These are phyloP conservation scores for Hippocampus mohnikei DNA, from an alignment of 2,113 vertebrate species.

Conservation along the genomic window DNA sequence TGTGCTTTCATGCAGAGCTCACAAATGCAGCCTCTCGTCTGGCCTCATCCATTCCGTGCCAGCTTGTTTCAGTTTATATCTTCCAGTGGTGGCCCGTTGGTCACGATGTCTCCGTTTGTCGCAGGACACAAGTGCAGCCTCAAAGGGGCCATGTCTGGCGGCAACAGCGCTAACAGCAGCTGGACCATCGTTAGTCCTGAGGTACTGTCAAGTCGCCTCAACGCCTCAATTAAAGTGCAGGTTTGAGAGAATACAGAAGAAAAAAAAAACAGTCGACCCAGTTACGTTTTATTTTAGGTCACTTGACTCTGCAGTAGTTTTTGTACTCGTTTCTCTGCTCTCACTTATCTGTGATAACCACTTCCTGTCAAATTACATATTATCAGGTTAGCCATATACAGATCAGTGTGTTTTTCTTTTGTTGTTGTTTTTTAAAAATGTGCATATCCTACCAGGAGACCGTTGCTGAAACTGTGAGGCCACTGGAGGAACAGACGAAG, in stretches of 20 bases:
- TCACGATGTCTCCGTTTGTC: constrained; percentile 34
- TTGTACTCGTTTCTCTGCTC: constrained; percentile 12
- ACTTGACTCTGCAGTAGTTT: constrained; percentile 40
- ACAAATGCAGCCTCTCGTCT: not conserved
- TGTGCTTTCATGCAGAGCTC: not conserved
- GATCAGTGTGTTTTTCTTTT: not conserved
- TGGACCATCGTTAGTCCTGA: constrained; percentile 73
- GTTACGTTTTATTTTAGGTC: constrained; percentile 33
- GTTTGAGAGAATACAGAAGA: not conserved
- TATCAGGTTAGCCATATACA: not conserved
- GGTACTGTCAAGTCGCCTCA: constrained; percentile 38
- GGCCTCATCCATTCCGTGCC: not conserved
- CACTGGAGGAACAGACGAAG: constrained; percentile 45
- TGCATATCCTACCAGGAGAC: constrained; percentile 49
- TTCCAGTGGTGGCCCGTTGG: constrained; percentile 1
- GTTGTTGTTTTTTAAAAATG: not conserved
- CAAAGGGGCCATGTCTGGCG: constrained; percentile 69
- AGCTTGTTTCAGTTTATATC: not conserved
- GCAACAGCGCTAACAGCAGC: constrained; percentile 64
- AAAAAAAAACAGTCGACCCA: constrained; percentile 25
- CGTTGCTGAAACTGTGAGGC: constrained; percentile 61
- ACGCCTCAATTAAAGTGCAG: constrained; percentile 25
- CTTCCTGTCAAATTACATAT: not conserved
- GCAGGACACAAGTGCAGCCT: constrained; percentile 61
- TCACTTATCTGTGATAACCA: not conserved